Conservation (phyloP, 2,888 invertebrate species). For the Pimpla rufipes region DNA sequence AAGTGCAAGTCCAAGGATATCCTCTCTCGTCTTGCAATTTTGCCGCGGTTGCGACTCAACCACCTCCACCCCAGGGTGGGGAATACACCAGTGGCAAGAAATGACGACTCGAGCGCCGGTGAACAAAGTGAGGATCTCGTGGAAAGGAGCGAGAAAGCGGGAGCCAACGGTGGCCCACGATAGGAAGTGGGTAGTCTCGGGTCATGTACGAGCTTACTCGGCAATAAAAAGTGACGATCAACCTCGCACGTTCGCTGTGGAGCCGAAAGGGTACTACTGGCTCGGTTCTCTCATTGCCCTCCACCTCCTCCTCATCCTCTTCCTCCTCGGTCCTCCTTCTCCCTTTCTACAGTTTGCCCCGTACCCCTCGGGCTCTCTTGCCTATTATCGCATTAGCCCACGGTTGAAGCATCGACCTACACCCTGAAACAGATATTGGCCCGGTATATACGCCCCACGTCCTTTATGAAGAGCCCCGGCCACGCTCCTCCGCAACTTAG, state of each 20-base stretch:
- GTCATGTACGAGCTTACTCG: constrained; percentile 66
- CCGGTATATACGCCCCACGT: constrained; percentile 8
- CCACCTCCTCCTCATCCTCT: constrained; percentile 18
- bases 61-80: background rate
- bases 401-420: constrained; percentile 37
- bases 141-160: constrained; percentile 25
- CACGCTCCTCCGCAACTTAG: background rate
- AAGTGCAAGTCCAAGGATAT: background rate
- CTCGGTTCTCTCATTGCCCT: constrained; percentile 47
- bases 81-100: background rate
- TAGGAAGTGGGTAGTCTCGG: constrained; percentile 38
- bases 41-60: background rate
- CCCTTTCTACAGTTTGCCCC: background rate
- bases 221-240: constrained; percentile 65
- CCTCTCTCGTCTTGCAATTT: constrained; percentile 8
- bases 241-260: constrained; percentile 50
- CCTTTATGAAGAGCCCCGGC: constrained; percentile 40
- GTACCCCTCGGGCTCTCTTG: constrained; percentile 23
- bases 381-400: constrained; percentile 63
- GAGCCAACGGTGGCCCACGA: constrained; percentile 20
- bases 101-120: background rate
- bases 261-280: constrained; percentile 23
- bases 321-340: background rate
- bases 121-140: constrained; percentile 16
- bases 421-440: constrained; percentile 56